Percentiles rank a stretch among this genome's conserved stretches.
These are phyloP conservation scores for Automeris io DNA, from an alignment of 2,888 invertebrate genomes.

Conservation along the genomic window DNA sequence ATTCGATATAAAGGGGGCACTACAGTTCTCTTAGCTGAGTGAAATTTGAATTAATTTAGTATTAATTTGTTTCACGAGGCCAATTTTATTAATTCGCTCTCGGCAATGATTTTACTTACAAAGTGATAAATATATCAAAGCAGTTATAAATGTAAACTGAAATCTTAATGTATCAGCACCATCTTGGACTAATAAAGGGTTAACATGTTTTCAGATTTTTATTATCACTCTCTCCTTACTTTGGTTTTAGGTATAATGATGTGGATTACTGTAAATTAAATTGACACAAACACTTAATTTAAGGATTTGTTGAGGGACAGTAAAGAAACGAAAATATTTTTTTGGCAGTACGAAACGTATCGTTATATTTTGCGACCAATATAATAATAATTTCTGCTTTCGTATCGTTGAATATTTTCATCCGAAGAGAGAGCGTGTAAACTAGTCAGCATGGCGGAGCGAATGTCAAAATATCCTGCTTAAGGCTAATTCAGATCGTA, in stretches of 20 bases:
- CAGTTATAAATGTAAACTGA: too few species aligned
- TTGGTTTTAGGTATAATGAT: neutral
- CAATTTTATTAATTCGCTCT: too few species aligned
- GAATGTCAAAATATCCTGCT: slow-evolving; percentile 64
- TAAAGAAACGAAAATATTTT: slow-evolving; percentile 3
- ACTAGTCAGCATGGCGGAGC: slow-evolving; percentile 46
- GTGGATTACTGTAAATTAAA: neutral
- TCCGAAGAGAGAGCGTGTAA: slow-evolving; percentile 34
- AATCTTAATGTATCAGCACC: too few species aligned
- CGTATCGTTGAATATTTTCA: slow-evolving; percentile 26
- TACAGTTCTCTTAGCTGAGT: too few species aligned
- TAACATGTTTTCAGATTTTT: too few species aligned
- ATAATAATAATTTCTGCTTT: slow-evolving; percentile 13
- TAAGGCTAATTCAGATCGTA: slow-evolving; percentile 61
- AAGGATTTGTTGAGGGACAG: slow-evolving; percentile 2
- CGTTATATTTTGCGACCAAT: slow-evolving; percentile 3
- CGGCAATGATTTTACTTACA: too few species aligned
- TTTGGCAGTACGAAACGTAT: slow-evolving; percentile 1
- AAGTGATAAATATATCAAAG: too few species aligned
- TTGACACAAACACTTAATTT: slow-evolving; percentile 3
- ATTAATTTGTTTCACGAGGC: too few species aligned
- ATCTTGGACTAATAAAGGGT: too few species aligned
- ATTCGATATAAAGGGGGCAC: too few species aligned
- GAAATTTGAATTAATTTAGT: too few species aligned
- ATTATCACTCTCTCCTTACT: too few species aligned